Evolutionary conservation across 2,888 invertebrate genomes (phyloP).

Genomic region (Philopedon plagiatum): DNA sequence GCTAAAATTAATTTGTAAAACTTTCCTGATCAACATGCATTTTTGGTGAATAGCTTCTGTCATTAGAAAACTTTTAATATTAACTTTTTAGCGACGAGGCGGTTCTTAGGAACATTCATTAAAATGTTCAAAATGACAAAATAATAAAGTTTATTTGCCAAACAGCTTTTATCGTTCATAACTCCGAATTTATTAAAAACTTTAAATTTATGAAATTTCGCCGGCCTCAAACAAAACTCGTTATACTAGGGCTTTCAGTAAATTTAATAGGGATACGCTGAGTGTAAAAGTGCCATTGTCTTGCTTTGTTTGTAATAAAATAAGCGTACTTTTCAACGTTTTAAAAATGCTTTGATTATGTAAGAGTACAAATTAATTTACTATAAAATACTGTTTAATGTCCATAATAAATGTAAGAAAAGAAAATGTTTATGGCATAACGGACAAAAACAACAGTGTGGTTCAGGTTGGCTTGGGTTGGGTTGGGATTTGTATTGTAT

Average conservation of each 20-base stretch:
- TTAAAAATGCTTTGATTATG: too few relatives aligned
- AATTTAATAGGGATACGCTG: slow-evolving; percentile 13
- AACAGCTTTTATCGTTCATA: slow-evolving; percentile 16
- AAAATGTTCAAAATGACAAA: slow-evolving; percentile 16
- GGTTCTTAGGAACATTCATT: slow-evolving; percentile 6
- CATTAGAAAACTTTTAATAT: not conserved
- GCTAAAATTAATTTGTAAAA: not conserved
- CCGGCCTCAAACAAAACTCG: slow-evolving; percentile 13
- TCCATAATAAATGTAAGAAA: too few relatives aligned
- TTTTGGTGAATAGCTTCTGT: not conserved
- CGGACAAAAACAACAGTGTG: too few relatives aligned
- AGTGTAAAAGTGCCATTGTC: slow-evolving; percentile 18
- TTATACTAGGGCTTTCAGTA: slow-evolving; percentile 14
- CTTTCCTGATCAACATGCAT: not conserved
- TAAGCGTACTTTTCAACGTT: not conserved
- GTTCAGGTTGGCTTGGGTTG: too few relatives aligned
- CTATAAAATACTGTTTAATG: too few relatives aligned
- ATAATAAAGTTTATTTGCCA: slow-evolving; percentile 19
- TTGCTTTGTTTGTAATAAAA: slow-evolving; percentile 10
- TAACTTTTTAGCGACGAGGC: not conserved
- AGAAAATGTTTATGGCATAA: too few relatives aligned
- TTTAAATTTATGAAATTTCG: slow-evolving; percentile 18
- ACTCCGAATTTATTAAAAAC: slow-evolving; percentile 14
- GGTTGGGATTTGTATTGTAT: too few relatives aligned
- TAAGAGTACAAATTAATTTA: too few relatives aligned